phyloP scores from a whole-genome alignment of 2,888 invertebrate genomes.

The Argyresthia goedartella region DNA sequence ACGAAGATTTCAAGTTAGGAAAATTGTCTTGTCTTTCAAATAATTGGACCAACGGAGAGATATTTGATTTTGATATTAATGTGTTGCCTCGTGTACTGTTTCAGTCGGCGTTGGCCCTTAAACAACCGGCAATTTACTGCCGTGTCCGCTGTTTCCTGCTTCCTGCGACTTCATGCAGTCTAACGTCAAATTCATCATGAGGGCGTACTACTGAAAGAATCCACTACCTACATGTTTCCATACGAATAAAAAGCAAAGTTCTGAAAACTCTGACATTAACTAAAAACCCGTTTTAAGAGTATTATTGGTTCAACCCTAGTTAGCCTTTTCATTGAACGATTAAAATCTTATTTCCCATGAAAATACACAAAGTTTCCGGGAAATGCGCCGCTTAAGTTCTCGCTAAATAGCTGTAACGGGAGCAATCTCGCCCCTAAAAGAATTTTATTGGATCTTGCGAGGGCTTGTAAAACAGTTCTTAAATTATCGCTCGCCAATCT shows the following conservation, averaged over 20 bases:
- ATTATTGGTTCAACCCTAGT: background rate
- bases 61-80: too few relatives aligned
- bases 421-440: background rate
- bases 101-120: too few relatives aligned
- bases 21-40: slow-evolving; percentile 8
- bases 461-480: background rate
- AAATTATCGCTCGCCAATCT: slow-evolving; percentile 2
- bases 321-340: too few relatives aligned
- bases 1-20: slow-evolving; percentile 27
- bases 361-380: too few relatives aligned
- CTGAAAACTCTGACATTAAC: too few relatives aligned
- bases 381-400: too few relatives aligned
- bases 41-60: background rate
- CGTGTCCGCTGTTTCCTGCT: background rate
- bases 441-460: background rate
- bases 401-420: background rate
- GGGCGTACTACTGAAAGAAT: background rate
- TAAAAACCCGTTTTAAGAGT: background rate
- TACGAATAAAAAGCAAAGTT: too few relatives aligned
- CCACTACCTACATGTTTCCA: background rate
- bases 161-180: background rate
- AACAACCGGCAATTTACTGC: too few relatives aligned
- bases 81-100: too few relatives aligned
- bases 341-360: too few relatives aligned
- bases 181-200: background rate